Evolutionary conservation across 2,888 invertebrate species (phyloP), one percentile per base, ranked within the genome.

Genomic region (Sphaerophoria taeniata): DNA sequence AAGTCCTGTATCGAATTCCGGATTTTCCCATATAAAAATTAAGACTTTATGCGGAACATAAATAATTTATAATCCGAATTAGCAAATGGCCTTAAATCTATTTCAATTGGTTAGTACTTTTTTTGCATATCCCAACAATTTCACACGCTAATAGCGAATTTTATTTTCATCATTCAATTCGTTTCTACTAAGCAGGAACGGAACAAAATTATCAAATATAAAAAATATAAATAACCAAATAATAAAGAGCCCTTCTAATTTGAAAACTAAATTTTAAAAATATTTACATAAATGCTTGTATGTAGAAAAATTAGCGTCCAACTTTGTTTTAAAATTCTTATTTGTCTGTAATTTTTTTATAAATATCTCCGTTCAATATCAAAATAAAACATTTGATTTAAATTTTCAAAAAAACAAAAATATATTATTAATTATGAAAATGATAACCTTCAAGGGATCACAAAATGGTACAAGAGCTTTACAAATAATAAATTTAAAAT

Each of bases 381-480:
- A 61, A 77, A 81, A 65, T 67, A 81, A 77, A 77, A 61, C 14
- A 47, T 58, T 82, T 82, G 39, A 78, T 86, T 86, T 86, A 76
- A 76, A 71, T 45, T 80, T 87, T 82, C 74, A 86, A 79, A 79
- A 85, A 70, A 87, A 84, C 82, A 82, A 76, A 80, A 56, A 80
- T 84, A 72, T 70, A 75, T 87, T 87, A 85, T 85, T 84, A 83
- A 87, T 87, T 87, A 81, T 87, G 81, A 87, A 88, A 88, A 87
- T 88, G 87, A 88, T 88, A 88, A 88, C 88, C 88, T 88, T 87
- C 84, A 88, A 87, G 88, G 88, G 88, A 88, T 88, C 88, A 88
- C 88, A 87, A 88, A 87, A 87, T 88, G 88, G 88, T 88, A 88
- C 88, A 88, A 88, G 88, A 88, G 88, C 88, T 88, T 88, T 88